Evolutionary conservation across 2,797 vertebrate species (phyloP), one percentile per base, ranked within the genome.

Genomic region (Rhinogobio ventralis): DNA sequence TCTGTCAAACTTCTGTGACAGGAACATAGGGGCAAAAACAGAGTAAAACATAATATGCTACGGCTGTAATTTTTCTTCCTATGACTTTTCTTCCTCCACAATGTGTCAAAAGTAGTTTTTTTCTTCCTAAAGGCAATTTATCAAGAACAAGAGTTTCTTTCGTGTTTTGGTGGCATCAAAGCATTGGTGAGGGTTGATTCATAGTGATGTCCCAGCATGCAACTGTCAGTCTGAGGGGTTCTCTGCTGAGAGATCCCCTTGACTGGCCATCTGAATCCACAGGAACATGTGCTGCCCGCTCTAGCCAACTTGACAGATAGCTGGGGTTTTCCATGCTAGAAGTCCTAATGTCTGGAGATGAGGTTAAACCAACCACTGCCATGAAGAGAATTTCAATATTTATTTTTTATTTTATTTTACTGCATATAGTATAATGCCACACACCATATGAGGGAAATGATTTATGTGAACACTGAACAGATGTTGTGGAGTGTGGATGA

Each of bases 261-360:
- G 87, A 88, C 90, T 90, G 88, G 84, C 87, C 91, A 91, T 90
- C 90, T 91, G 90, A 89, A 90, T 88, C 90, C 85, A 85, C 79
- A 73, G 81, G 89, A 90, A 91, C 81, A 90, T 79, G 85, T 83
- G 88, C 90, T 89, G 86, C 88, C 86, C 89, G 87, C 72, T 84
- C 86, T 78, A 84, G 78, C 87, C 76, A 83, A 67, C 74, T 87
- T 88, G 89, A 90, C 90, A 91, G 90, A 91, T 82, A 88, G 86
- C 79, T 71, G 57, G 85, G 88, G 88, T 83, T 88, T 88, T 84
- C 71, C 77, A 79, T 10, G 69, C 83, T 87, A 83, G 84, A 85
- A 84, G 76, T 72, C 79, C 84, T 81, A 83, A 62, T 81, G 89
- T 60, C 53, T 67, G 42, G 72, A 45, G 51, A 85, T 81, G 68